A percentile compares a stretch with the other conserved stretches of the same genome.
These are phyloP conservation scores for Tribolium freemani DNA, from an alignment of 2,888 invertebrate genomes.

Conservation along the genomic window DNA sequence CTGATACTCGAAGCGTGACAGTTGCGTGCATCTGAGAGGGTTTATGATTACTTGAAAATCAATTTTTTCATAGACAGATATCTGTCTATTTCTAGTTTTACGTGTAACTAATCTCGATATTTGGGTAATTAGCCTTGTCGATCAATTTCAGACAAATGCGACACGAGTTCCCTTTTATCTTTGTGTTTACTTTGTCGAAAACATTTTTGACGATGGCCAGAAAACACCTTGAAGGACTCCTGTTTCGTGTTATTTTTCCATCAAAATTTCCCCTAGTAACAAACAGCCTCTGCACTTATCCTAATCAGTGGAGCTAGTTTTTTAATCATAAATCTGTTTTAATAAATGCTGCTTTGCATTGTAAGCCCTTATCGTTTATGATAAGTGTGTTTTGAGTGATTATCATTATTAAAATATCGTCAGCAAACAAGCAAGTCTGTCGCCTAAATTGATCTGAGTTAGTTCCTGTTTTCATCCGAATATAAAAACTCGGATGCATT, in stretches of 20 bases:
- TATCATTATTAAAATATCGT: slow-evolving; percentile 23
- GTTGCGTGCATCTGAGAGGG: not conserved
- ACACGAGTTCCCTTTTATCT: slow-evolving; percentile 3
- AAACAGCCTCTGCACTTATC: not conserved
- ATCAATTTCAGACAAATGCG: not conserved
- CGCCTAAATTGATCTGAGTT: not conserved
- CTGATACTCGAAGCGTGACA: not conserved
- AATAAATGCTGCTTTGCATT: slow-evolving; percentile 11
- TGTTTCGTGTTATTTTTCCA: not conserved
- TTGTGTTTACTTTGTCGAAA: slow-evolving; percentile 11
- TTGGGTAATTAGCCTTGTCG: not conserved
- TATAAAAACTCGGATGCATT: not conserved
- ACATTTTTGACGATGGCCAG: slow-evolving; percentile 24
- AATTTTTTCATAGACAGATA: not conserved
- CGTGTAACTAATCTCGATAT: not conserved
- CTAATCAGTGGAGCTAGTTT: not conserved
- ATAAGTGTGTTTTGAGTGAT: slow-evolving; percentile 12
- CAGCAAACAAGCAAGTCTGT: slow-evolving; percentile 15
- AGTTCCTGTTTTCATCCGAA: not conserved
- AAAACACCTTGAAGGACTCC: slow-evolving; percentile 7
- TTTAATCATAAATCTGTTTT: slow-evolving; percentile 7
- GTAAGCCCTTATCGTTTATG: slow-evolving; percentile 4
- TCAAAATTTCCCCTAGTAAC: not conserved
- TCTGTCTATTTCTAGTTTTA: not conserved
- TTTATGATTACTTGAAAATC: too few relatives aligned